A percentile compares a stretch with the other conserved stretches of the same genome.
These are phyloP conservation scores for Acrobasis repandana DNA, from an alignment of 2,888 invertebrate genomes.

Conservation along the genomic window DNA sequence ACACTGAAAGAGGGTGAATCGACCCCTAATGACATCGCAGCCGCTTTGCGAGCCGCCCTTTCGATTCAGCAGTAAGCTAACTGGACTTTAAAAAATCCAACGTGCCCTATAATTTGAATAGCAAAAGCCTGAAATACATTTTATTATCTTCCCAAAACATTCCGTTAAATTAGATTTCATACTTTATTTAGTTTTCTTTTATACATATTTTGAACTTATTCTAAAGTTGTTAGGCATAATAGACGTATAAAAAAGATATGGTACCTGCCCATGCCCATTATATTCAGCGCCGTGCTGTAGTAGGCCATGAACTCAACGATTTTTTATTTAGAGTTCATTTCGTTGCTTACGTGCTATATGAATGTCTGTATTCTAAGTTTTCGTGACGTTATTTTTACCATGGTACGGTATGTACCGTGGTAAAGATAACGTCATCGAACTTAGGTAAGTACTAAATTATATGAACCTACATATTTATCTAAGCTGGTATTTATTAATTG, in stretches of 20 bases:
- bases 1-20: constrained; percentile 72
- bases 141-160: background rate
- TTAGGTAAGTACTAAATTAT: no score
- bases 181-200: background rate
- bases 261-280: constrained; percentile 37
- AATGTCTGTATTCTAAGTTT: constrained; percentile 22
- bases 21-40: constrained; percentile 71
- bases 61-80: constrained; percentile 25
- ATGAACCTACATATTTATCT: no score
- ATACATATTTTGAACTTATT: no score
- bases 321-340: constrained; percentile 72
- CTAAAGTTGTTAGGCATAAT: background rate
- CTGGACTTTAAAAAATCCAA: constrained; percentile 10
- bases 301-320: constrained; percentile 68
- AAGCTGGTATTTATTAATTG: no score
- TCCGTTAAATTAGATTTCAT: background rate
- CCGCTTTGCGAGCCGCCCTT: constrained; percentile 52
- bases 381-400: background rate
- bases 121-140: background rate
- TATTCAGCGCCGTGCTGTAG: constrained; percentile 41
- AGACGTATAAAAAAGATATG: constrained; percentile 31
- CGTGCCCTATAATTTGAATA: background rate
- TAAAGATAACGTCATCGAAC: no score
- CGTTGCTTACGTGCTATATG: constrained; percentile 47
- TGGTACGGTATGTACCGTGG: no score